Base-by-base conservation (phyloP, 2,113 vertebrate genomes). In the Atherinomorus stipes region DNA sequence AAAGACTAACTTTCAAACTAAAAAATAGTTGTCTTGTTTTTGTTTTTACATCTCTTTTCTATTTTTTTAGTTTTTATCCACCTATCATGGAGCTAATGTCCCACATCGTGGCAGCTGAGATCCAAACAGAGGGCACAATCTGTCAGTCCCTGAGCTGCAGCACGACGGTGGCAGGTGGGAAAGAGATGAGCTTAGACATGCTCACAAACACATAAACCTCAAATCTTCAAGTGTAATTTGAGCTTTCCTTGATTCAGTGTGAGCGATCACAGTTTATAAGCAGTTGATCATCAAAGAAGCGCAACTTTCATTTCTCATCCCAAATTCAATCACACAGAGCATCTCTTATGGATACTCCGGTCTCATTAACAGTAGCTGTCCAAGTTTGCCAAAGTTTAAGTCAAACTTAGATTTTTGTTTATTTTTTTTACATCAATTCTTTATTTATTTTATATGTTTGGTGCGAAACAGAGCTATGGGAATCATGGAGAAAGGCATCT, bases 61-160 rank as follows among this genome's bases (percentile, higher is more conserved):
- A 34, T 3, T 0, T 15, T 54, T 75, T 63, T 53, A 50, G 21
- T 50, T 8, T 67, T 12, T 52, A 23, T 74, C 58, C 69, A 87
- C 87, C 71, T 86, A 77, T 89, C 86, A 84, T 22, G 71, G 54
- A 66, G 80, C 78, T 90, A 90, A 92, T 90, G 89, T 89, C 77
- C 91, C 81, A 61, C 42, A 7, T 78, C 75, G 19, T 57, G 38
- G 72, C 75, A 59, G 83, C 62, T 18, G 19, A 50, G 64, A 81
- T 69, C 85, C 86, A 88, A 87, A 84, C 86, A 86, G 78, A 86
- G 63, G 11, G 12, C 76, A 73, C 67, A 25, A 90, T 92, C 87
- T 80, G 74, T 92, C 90, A 89, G 76, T 64, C 74, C 65, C 61
- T 79, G 85, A 86, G 76, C 80, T 89, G 83, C 59, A 59, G 80